These are phyloP conservation scores for Sphenodon punctatus DNA, from an alignment of 2,797 vertebrate species.

Conservation along the genomic window DNA sequence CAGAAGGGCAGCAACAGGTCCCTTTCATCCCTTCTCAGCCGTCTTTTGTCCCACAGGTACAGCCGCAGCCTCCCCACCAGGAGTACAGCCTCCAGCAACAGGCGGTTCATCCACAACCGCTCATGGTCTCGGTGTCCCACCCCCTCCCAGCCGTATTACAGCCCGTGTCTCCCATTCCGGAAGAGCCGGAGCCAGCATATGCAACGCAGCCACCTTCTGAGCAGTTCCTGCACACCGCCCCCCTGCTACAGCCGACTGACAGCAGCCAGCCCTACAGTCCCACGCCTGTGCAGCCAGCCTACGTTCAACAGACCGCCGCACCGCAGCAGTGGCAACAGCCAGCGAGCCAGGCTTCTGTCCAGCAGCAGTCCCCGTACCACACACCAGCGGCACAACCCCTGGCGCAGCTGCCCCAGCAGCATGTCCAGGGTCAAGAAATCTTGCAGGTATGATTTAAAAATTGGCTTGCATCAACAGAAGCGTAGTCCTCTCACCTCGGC, in stretches of 20 bases:
- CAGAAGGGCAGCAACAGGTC: not conserved
- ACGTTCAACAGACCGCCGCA: no score
- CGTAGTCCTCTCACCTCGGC: no score
- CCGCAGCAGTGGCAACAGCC: no score
- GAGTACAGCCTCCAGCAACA: not conserved
- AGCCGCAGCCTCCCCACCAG: slow-evolving; percentile 1
- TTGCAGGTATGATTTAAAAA: slow-evolving; percentile 26
- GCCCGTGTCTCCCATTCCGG: not conserved
- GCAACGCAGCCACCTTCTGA: not conserved
- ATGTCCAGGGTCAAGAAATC: slow-evolving; percentile 30
- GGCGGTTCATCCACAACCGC: not conserved
- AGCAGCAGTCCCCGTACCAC: slow-evolving; percentile 66
- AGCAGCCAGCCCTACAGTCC: not conserved
- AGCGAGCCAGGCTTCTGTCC: no score
- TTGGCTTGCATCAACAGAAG: no score
- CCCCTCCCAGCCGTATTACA: not conserved
- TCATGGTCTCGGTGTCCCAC: not conserved
- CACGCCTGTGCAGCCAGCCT: not conserved
- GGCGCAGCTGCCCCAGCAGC: not conserved
- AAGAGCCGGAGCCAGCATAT: not conserved
- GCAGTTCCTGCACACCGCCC: not conserved
- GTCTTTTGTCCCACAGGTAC: not conserved
- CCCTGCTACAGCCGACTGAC: not conserved
- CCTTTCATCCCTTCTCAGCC: not conserved
- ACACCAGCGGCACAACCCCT: not conserved